Percentiles rank a stretch among this genome's conserved stretches.
Conservation (phyloP, 1,140 invertebrate species). For the Tetramorium alpestre region DNA sequence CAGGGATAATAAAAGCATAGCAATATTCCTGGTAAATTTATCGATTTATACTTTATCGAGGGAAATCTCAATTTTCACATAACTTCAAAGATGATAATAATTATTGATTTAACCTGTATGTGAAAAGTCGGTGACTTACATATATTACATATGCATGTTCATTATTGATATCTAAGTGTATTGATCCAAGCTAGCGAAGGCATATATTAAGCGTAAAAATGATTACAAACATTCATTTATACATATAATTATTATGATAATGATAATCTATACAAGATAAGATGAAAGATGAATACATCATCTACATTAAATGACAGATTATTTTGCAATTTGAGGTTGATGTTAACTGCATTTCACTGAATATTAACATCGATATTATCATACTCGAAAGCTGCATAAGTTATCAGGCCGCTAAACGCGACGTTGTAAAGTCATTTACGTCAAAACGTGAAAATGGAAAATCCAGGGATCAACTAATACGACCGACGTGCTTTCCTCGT, state of each 20-base stretch:
- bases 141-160: neutral
- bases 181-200: neutral
- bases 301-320: neutral
- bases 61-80: neutral
- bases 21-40: neutral
- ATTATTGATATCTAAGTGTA: conserved; percentile 18
- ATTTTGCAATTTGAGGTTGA: neutral
- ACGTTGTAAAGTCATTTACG: neutral
- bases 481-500: neutral
- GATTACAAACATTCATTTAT: neutral
- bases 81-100: neutral
- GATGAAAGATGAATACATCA: neutral
- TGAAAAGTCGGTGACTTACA: neutral
- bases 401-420: neutral
- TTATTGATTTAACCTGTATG: neutral
- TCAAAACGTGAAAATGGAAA: neutral
- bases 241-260: neutral
- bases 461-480: neutral
- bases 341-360: neutral
- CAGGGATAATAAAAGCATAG: neutral
- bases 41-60: neutral
- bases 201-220: neutral
- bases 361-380: neutral
- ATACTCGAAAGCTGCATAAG: neutral
- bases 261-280: neutral